A percentile compares a stretch with the other conserved stretches of the same genome.
Conservation (phyloP, 2,888 invertebrate genomes). For the Eurytoma californica region DNA sequence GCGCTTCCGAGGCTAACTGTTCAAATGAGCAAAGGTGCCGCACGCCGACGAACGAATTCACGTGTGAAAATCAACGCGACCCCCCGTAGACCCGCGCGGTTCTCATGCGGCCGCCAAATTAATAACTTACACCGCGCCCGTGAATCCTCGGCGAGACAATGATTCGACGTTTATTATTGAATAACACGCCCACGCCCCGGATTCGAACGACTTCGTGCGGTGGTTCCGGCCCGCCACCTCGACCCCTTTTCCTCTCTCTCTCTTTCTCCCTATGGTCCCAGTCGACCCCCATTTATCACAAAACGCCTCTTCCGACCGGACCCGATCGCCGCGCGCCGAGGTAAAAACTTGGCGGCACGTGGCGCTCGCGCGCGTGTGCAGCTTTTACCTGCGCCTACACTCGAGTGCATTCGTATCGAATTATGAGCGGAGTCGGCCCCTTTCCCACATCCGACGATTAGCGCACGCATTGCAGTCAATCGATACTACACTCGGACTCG, state of each 20-base stretch:
- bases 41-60: not conserved
- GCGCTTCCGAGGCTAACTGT: not conserved
- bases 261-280: not conserved
- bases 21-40: not conserved
- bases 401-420: slow-evolving; percentile 36
- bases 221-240: slow-evolving; percentile 23
- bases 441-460: slow-evolving; percentile 31
- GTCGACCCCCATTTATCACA: slow-evolving; percentile 44
- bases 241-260: not conserved
- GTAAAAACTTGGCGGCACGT: slow-evolving; percentile 21
- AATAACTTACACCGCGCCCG: slow-evolving; percentile 23
- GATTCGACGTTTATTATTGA: slow-evolving; percentile 21
- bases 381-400: slow-evolving; percentile 28
- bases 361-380: slow-evolving; percentile 29
- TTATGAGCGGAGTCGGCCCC: slow-evolving; percentile 2
- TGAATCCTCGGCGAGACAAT: slow-evolving; percentile 35
- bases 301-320: slow-evolving; percentile 21
- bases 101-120: slow-evolving; percentile 36
- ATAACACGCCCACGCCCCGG: slow-evolving; percentile 13
- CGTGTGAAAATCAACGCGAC: slow-evolving; percentile 52
- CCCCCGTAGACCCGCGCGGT: not conserved
- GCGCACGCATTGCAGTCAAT: not conserved
- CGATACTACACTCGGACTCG: slow-evolving; percentile 19
- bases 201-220: not conserved
- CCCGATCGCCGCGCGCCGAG: not conserved